These are phyloP conservation scores for Dorcus hopei DNA, from an alignment of 2,888 invertebrate genomes.

Conservation along the genomic window DNA sequence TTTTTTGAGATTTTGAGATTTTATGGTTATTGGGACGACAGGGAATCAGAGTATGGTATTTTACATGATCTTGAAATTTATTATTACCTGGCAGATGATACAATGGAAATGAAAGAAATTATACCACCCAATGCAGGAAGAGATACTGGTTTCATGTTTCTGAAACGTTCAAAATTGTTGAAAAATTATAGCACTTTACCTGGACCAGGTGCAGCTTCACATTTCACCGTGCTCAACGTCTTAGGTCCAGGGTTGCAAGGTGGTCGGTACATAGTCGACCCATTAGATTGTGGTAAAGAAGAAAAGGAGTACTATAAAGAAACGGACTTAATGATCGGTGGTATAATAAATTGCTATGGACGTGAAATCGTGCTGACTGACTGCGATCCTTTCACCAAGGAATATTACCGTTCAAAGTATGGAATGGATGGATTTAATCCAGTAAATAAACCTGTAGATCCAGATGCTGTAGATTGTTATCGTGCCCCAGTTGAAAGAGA, in stretches of 20 bases:
- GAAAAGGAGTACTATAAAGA: constrained; percentile 59
- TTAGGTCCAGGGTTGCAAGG: constrained; percentile 55
- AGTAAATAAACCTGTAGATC: constrained; percentile 50
- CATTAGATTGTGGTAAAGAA: constrained; percentile 54
- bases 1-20: constrained; percentile 61
- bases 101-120: constrained; percentile 82
- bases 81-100: constrained; percentile 84
- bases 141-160: constrained; percentile 68
- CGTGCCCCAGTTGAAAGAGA: constrained; percentile 47
- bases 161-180: constrained; percentile 73
- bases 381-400: constrained; percentile 82
- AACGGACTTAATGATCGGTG: constrained; percentile 78
- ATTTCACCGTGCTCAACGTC: constrained; percentile 61
- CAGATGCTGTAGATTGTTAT: constrained; percentile 6
- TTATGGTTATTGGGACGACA: constrained; percentile 88
- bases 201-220: constrained; percentile 52
- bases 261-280: constrained; percentile 58
- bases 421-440: constrained; percentile 64
- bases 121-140: constrained; percentile 65
- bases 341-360: constrained; percentile 76
- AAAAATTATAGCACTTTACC: constrained; percentile 58
- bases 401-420: constrained; percentile 63
- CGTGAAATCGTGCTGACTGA: constrained; percentile 76
- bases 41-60: constrained; percentile 71
- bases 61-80: constrained; percentile 75